Conservation (phyloP, 2,888 invertebrate species). For the Aradus depressus region DNA sequence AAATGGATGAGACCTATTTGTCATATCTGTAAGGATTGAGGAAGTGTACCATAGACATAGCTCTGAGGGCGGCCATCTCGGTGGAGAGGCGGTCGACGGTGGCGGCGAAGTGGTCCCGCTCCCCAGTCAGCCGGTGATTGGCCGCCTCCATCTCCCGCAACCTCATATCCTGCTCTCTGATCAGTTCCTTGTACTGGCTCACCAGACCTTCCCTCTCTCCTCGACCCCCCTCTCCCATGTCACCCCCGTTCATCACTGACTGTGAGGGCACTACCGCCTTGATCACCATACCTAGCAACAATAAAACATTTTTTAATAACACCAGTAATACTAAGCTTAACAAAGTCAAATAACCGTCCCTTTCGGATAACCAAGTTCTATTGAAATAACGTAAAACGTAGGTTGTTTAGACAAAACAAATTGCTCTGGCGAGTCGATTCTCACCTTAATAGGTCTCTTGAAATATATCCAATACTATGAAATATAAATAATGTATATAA, state of each 20-base stretch:
- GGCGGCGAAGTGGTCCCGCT: constrained; percentile 50
- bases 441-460: too few relatives aligned
- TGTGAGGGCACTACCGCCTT: constrained; percentile 42
- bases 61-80: constrained; percentile 76
- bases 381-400: too few relatives aligned
- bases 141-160: constrained; percentile 34
- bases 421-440: too few relatives aligned
- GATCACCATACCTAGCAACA: constrained; percentile 40
- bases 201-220: constrained; percentile 39
- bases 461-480: too few relatives aligned
- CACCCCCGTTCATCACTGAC: constrained; percentile 22
- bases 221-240: constrained; percentile 11
- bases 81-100: constrained; percentile 66
- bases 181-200: constrained; percentile 74
- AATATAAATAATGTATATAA: too few relatives aligned
- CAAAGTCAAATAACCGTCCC: too few relatives aligned
- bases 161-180: constrained; percentile 75
- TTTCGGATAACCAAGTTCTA: too few relatives aligned
- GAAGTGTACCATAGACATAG: constrained; percentile 35
- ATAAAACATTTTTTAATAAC: too few relatives aligned
- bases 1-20: too few relatives aligned
- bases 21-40: too few relatives aligned
- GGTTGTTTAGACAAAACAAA: too few relatives aligned
- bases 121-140: constrained; percentile 25
- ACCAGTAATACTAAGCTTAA: not conserved